Base-by-base conservation (phyloP, 2,113 vertebrate species). In the Engystomops pustulosus region DNA sequence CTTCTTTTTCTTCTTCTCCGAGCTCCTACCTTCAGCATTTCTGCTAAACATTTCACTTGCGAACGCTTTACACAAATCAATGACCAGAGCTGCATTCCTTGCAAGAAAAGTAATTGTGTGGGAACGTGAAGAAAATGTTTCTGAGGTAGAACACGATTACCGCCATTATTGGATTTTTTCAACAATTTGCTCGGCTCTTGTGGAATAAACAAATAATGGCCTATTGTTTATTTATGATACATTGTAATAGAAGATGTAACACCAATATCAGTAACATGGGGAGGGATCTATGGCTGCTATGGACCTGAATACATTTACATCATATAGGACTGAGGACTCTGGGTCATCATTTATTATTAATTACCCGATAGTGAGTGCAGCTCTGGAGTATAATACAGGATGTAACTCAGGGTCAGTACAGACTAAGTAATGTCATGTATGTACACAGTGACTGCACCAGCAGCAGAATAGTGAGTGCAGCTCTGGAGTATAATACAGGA, bases 141-240 rank as follows among this genome's bases (percentile, higher is more conserved):
- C 30, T 69, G 45, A n/a, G 32, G 20, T 38, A 45, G 36, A 68
- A 53, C 47, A 14, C 23, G 60, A 7, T 47, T 17, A 7, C 27
- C 2, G 4, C 23, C 27, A 58, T 30, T 67, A 80, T 80, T 80
- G 78, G 55, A 79, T 79, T 62, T 38, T 79, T 62, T 49, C 1
- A 32, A 41, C 38, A 67, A 67, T 80, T 68, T 80, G 78, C 41
- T 60, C n/a, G 8, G 7, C 78, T 78, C 14, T 32, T 6, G 49
- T 68, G 49, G 27, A 65, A 20, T 68, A 80, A 80, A 49, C 62
- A 69, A 69, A 80, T 80, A 65, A 69, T 5, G 45, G 41, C 9
- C 60, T 34, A n/a, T 68, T 30, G n/a, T 80, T 80, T 80, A 80
- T 80, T 80, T 67, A 80, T 67, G 38, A 67, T 47, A 30, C 45